Base-by-base conservation (phyloP, 2,797 vertebrate genomes). In the Notolepis coatsorum region DNA sequence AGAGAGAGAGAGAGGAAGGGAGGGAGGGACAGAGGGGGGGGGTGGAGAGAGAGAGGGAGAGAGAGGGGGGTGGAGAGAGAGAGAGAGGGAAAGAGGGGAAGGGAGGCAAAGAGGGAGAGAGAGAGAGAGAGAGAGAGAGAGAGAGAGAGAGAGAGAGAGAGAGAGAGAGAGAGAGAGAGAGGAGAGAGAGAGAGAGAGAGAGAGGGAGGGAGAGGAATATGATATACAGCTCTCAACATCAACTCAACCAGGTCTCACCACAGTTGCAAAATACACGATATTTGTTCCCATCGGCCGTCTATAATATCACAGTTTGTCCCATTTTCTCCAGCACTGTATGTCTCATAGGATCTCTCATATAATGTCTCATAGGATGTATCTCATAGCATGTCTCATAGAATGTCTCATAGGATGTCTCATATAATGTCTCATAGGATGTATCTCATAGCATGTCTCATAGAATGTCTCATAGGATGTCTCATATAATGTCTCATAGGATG, bases 191-290 rank as follows among this genome's bases (percentile, higher is more conserved):
- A 54, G 35, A n/a, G 4, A 18, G 0, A 7, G 51, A 25, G 33
- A 27, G 35, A 38, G 33, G 9, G 31, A 38, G 7, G n/a, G 17
- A 2, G 17, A 47, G 20, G 12, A 45, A 18, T 58, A 53, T 75
- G 23, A 59, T 46, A 13, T 59, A 30, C 18, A 30, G 45, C 53
- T 65, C 10, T 65, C 30, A 35, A 58, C 23, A 53, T 30, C 7
- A 56, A 2, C 20, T 15, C 10, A 43, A 52, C 12, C 18, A 24
- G 2, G 4, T 37, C n/a, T 57, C 20, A 38, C 6, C 37, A 41
- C 2, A 4, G 8, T 42, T 6, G 42, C 43, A 35, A 33, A 59
- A 65, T 38, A 25, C 20, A 62, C 48, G 35, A 27, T 5, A 49
- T 7, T 30, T 33, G 30, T 41, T 18, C 38, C 15, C 7, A 53